Evolutionary conservation across 92 coral and sea anemone species (phyloP).

Genomic region (Heliopora coerulea): DNA sequence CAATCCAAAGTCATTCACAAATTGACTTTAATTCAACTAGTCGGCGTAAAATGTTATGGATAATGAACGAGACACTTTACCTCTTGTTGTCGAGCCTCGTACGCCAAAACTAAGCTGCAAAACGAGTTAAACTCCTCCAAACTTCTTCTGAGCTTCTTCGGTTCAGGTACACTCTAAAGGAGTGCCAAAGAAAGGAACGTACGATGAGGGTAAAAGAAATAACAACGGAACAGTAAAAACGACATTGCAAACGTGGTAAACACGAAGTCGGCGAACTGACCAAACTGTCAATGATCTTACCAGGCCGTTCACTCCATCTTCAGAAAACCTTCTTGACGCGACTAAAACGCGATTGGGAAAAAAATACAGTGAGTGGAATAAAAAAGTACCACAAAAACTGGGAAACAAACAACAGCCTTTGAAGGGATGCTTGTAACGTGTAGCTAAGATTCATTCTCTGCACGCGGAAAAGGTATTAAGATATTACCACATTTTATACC

Average conservation of each 20-base stretch:
- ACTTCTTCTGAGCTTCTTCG: slow-evolving; percentile 81
- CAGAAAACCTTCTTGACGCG: slow-evolving; percentile 41
- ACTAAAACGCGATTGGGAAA: slow-evolving; percentile 14
- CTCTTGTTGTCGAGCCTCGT: slow-evolving; percentile 98
- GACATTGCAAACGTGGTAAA: slow-evolving; percentile 34
- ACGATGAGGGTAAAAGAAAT: neutral
- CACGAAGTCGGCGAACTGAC: neutral
- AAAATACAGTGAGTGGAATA: neutral
- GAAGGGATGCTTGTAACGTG: neutral
- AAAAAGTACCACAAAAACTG: neutral
- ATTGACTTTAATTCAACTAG: neutral
- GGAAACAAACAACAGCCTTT: slow-evolving; percentile 20
- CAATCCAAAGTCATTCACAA: neutral
- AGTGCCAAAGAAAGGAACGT: neutral
- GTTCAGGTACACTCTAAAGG: slow-evolving; percentile 74
- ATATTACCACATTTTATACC: slow-evolving; percentile 14
- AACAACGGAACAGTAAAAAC: slow-evolving; percentile 43
- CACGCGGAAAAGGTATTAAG: slow-evolving; percentile 7
- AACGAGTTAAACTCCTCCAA: slow-evolving; percentile 97
- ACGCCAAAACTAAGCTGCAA: slow-evolving; percentile 95
- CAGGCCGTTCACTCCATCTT: slow-evolving; percentile 24
- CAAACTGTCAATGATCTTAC: slow-evolving; percentile 11
- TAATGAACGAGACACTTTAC: neutral
- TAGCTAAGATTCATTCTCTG: slow-evolving; percentile 14
- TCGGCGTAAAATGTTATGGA: neutral